phyloP scores from a whole-genome alignment of 2,113 vertebrate genomes.

The Mobula birostris region DNA sequence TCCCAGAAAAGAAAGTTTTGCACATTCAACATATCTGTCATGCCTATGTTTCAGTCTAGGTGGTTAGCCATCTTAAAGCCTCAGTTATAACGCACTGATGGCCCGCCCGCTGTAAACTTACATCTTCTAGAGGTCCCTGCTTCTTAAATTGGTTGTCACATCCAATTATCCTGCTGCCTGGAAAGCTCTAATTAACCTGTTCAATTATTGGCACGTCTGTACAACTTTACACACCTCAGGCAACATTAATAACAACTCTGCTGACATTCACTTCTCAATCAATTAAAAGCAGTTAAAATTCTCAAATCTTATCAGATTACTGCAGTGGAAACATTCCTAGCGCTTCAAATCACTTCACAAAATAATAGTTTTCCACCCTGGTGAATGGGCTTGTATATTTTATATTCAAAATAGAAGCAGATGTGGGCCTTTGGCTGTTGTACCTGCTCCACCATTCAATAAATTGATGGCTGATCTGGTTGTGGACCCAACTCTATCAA shows the following conservation, averaged over 20 bases:
- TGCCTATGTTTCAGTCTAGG: background rate
- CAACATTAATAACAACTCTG: background rate
- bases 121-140: background rate
- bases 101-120: background rate
- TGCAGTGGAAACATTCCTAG: background rate
- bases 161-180: background rate
- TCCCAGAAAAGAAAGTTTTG: background rate
- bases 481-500: too few species aligned
- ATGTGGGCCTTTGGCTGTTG: too few species aligned
- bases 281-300: background rate
- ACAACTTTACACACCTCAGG: background rate
- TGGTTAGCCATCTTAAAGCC: background rate
- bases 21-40: background rate
- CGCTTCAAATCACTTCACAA: background rate
- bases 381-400: background rate
- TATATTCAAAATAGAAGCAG: background rate
- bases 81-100: background rate
- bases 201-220: background rate
- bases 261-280: background rate
- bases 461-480: too few species aligned
- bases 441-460: too few species aligned
- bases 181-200: background rate
- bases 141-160: background rate
- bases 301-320: background rate
- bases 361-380: background rate